phyloP scores from a whole-genome alignment of 2,113 vertebrate genomes.

The Hyperopisus bebe region DNA sequence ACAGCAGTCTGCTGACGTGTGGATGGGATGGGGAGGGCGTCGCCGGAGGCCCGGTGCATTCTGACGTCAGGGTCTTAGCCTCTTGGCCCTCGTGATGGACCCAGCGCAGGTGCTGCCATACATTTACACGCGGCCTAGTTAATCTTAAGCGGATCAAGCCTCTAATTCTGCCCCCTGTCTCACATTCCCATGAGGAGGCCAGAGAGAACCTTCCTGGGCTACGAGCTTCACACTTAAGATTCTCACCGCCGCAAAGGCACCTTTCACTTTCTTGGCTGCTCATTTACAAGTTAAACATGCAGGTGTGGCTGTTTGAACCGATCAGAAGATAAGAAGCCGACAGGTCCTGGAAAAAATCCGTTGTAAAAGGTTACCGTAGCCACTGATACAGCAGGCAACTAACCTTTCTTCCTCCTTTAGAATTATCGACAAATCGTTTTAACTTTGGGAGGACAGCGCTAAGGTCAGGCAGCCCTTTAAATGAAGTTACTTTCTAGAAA shows the following conservation, averaged over 20 bases:
- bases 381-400: no score
- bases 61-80: background rate
- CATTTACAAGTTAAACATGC: background rate
- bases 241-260: background rate
- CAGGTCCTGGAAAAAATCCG: background rate
- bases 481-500: background rate
- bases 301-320: background rate
- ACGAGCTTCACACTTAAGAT: background rate
- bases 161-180: conserved; percentile 50
- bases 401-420: background rate
- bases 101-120: conserved; percentile 29
- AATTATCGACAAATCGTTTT: background rate
- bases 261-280: background rate
- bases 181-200: conserved; percentile 41
- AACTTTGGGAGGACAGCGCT: background rate
- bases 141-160: conserved; percentile 48
- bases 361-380: background rate
- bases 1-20: background rate
- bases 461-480: background rate
- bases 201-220: background rate
- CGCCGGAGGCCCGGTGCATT: background rate
- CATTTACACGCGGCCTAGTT: conserved; percentile 51
- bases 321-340: background rate
- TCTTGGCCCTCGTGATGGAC: conserved; percentile 14
- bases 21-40: background rate